A percentile compares a stretch with the other conserved stretches of the same genome.
phyloP scores from a whole-genome alignment of 2,797 vertebrate genomes.

The Enteromius argenteus region DNA sequence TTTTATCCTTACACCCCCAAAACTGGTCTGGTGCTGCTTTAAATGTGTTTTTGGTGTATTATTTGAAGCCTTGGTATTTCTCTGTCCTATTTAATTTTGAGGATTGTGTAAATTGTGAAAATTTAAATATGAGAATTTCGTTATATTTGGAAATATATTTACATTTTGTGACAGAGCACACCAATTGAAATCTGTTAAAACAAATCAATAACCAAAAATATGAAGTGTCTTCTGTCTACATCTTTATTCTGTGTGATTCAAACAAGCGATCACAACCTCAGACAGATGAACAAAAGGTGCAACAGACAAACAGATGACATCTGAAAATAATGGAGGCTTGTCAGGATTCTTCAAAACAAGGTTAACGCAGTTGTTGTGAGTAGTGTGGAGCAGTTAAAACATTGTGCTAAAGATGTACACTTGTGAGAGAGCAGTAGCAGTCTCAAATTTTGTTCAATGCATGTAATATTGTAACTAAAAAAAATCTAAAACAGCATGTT shows the following conservation, averaged over 20 bases:
- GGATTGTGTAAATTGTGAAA: background rate
- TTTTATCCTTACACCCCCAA: background rate
- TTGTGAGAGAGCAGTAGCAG: background rate
- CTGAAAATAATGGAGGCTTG: constrained; percentile 1
- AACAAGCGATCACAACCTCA: background rate
- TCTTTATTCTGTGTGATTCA: background rate
- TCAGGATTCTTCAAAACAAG: background rate
- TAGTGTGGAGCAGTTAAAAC: background rate
- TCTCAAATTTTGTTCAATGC: background rate
- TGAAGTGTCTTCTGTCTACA: background rate
- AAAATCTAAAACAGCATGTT: background rate
- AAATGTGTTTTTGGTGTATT: background rate
- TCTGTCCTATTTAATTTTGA: background rate
- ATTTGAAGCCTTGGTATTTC: background rate
- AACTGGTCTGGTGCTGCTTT: background rate
- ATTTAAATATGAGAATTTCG: background rate
- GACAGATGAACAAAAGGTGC: background rate
- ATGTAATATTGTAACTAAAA: background rate
- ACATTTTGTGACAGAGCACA: background rate
- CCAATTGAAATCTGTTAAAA: background rate
- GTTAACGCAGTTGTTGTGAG: background rate
- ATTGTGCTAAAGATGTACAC: background rate
- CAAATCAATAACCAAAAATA: background rate
- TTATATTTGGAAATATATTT: background rate
- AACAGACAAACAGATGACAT: background rate